Percentiles rank a stretch among this genome's conserved stretches.
Conservation (phyloP, 2,797 vertebrate species). For the Ambastaia sidthimunki region DNA sequence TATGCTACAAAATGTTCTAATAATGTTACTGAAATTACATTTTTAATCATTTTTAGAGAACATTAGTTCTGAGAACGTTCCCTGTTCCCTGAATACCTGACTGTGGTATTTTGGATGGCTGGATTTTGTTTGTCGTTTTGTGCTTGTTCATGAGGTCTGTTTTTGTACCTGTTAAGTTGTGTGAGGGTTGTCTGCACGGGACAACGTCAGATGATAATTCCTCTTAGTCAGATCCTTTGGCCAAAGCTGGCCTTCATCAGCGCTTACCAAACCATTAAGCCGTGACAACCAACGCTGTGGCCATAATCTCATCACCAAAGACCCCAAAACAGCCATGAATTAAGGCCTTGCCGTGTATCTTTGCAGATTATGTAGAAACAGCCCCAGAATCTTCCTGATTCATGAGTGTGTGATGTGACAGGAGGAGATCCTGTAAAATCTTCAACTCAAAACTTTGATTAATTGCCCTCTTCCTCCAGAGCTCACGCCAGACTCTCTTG, state of each 20-base stretch:
- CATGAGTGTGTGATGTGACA: conserved; percentile 26
- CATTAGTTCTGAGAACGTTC: too few species aligned
- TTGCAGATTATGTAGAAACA: background rate
- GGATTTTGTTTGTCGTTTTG: conserved; percentile 18
- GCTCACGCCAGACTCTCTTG: conserved; percentile 49
- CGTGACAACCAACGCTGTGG: conserved; percentile 12
- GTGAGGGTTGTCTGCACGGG: background rate
- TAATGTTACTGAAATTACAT: too few species aligned
- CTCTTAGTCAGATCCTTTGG: conserved; percentile 8
- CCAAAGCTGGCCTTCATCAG: conserved; percentile 14
- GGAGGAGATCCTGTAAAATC: conserved; percentile 23
- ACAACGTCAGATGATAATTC: background rate
- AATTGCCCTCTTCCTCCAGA: conserved; percentile 48
- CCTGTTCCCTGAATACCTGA: too few species aligned
- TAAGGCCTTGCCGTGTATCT: background rate
- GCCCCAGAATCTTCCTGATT: conserved; percentile 23
- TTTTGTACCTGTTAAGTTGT: background rate
- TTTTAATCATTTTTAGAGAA: too few species aligned
- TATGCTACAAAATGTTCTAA: too few species aligned
- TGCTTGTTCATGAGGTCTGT: conserved; percentile 18
- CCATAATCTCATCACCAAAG: conserved; percentile 7
- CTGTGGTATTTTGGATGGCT: conserved; percentile 7
- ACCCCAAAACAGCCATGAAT: background rate
- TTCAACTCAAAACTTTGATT: conserved; percentile 59
- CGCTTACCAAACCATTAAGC: background rate